These are phyloP conservation scores for Melanostigma gelatinosum DNA, from an alignment of 2,113 vertebrate species.

Conservation along the genomic window DNA sequence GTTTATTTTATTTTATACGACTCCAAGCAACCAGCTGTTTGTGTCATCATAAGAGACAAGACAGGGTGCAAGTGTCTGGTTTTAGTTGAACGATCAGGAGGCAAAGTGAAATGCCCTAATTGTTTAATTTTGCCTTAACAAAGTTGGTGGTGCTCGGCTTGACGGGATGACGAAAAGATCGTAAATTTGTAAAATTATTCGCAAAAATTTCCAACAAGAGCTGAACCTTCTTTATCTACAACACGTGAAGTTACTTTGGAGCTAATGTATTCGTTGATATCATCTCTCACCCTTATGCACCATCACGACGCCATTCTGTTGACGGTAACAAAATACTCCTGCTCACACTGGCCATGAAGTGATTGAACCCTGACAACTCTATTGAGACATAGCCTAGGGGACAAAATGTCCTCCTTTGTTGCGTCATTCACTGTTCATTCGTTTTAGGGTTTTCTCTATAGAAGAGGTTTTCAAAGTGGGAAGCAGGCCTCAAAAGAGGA, in stretches of 20 bases:
- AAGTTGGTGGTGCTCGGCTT: slow-evolving; percentile 57
- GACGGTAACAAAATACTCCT: background rate
- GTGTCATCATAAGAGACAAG: slow-evolving; percentile 10
- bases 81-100: slow-evolving; percentile 27
- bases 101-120: slow-evolving; percentile 39
- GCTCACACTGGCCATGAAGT: background rate
- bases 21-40: slow-evolving; percentile 32
- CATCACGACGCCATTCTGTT: background rate
- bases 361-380: background rate
- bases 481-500: background rate
- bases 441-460: background rate
- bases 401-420: background rate
- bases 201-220: background rate
- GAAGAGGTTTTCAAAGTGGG: background rate
- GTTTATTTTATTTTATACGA: slow-evolving; percentile 42
- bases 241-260: background rate
- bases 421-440: background rate
- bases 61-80: slow-evolving; percentile 15
- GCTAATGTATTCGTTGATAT: background rate
- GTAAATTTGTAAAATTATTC: background rate
- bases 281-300: background rate
- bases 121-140: slow-evolving; percentile 72
- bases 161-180: background rate
- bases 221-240: background rate
- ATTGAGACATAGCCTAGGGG: no score